Conservation (phyloP, 1,140 invertebrate genomes). For the Rhyacophila brunnea region DNA sequence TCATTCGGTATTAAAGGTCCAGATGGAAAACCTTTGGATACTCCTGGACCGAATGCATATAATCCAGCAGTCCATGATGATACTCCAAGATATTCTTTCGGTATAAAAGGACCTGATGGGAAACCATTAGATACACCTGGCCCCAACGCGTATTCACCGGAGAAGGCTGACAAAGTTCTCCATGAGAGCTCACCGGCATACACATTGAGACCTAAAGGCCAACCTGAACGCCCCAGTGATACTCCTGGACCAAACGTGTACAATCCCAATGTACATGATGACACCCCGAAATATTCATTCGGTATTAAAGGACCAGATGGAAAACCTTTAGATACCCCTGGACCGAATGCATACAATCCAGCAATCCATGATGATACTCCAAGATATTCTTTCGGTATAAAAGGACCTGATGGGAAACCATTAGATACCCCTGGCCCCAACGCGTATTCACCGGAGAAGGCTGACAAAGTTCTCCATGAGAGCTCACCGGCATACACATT, state of each 20-base stretch:
- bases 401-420: conserved; percentile 50
- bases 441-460: conserved; percentile 65
- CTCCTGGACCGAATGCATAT: conserved; percentile 56
- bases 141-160: conserved; percentile 57
- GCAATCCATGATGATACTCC: conserved; percentile 58
- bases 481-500: conserved; percentile 61
- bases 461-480: conserved; percentile 54
- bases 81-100: conserved; percentile 49
- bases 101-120: conserved; percentile 38
- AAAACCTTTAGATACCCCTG: conserved; percentile 62
- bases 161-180: conserved; percentile 62
- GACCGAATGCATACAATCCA: conserved; percentile 63
- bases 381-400: conserved; percentile 47
- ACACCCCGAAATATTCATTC: conserved; percentile 49
- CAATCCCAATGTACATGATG: conserved; percentile 57
- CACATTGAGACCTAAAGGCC: conserved; percentile 48
- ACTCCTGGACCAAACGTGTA: conserved; percentile 70
- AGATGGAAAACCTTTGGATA: conserved; percentile 48
- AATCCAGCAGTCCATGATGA: conserved; percentile 50
- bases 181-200: conserved; percentile 44
- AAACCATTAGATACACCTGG: conserved; percentile 49
- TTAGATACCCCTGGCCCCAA: conserved; percentile 65
- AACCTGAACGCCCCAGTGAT: conserved; percentile 61
- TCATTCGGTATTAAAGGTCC: conserved; percentile 53
- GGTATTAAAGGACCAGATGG: conserved; percentile 40